phyloP scores from a whole-genome alignment of 1,140 invertebrate genomes.

The Cotesia vestalis region DNA sequence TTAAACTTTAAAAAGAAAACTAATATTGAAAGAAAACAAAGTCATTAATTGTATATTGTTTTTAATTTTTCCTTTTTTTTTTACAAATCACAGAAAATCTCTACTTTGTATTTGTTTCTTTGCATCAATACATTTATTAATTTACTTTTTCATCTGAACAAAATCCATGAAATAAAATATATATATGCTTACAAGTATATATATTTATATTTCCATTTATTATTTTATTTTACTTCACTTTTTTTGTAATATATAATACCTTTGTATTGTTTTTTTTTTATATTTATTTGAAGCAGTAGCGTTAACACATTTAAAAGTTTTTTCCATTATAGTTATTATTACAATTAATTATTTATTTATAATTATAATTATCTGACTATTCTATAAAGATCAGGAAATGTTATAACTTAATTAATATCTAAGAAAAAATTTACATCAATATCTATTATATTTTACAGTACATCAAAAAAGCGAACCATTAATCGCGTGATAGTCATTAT shows the following conservation, averaged over 20 bases:
- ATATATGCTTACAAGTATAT: constrained; percentile 45
- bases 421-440: constrained; percentile 57
- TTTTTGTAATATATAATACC: constrained; percentile 46
- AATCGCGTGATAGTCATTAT: constrained; percentile 42
- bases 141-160: constrained; percentile 44
- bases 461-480: constrained; percentile 58
- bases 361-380: constrained; percentile 23
- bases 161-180: constrained; percentile 56
- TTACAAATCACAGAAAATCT: constrained; percentile 57
- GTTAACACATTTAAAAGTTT: constrained; percentile 60
- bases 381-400: constrained; percentile 53
- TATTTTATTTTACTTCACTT: constrained; percentile 29
- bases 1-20: not conserved
- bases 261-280: constrained; percentile 31
- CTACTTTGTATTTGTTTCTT: constrained; percentile 50
- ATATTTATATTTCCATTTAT: constrained; percentile 32
- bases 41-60: not conserved
- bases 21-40: not conserved
- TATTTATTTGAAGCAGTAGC: constrained; percentile 50
- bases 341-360: too few species aligned
- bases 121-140: constrained; percentile 32
- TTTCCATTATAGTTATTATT: constrained; percentile 30
- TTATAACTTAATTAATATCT: constrained; percentile 41
- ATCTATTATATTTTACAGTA: constrained; percentile 41
- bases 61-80: constrained; percentile 32